Base-by-base conservation (phyloP, 2,113 vertebrate species). In the Chrysochloris asiatica region DNA sequence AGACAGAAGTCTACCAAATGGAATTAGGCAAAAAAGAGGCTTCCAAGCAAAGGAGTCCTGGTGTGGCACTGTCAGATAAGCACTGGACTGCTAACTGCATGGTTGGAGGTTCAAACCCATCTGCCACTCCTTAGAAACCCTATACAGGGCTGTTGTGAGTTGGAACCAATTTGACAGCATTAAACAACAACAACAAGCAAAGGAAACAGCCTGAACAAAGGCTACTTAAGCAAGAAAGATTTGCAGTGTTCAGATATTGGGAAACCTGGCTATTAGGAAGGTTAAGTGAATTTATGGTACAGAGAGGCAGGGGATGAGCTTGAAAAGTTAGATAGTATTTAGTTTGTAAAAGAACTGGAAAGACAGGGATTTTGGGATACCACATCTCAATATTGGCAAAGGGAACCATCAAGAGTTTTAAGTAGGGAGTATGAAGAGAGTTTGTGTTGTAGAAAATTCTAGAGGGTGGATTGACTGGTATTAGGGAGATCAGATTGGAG, bases 401-500 rank as follows among this genome's bases (percentile, higher is more conserved):
- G 36, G 50, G 2, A 61, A 72, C 36, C n/a, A 75, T 4, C 3
- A 30, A 50, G 22, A 30, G 12, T 50, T 82, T 77, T 71, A 83
- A 38, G 45, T 4, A 45, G n/a, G 59, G 50, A 43, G 26, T 63
- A 33, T 71, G 75, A 21, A 9, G 33, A 78, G 45, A 36, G 41
- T 69, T 76, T 61, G 11, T 47, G 75, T 76, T 83, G 43, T 83
- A 45, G 56, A 88, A 88, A 76, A 69, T 7, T 85, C 26, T 93
- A 24, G 21, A 47, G 38, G 21, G 48, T 41, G 13, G 56, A 28
- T 52, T 85, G 67, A 52, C 13, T 69, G 7, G 36, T 3, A 0
- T 59, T 30, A 38, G 56, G 65, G 41, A 90, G 22, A 76, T 36
- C 24, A 59, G 61, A 82, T 7, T 77, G n/a, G 45, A 86, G 59